phyloP scores from a whole-genome alignment of 2,888 invertebrate species.

The Epistrophella euchroma region DNA sequence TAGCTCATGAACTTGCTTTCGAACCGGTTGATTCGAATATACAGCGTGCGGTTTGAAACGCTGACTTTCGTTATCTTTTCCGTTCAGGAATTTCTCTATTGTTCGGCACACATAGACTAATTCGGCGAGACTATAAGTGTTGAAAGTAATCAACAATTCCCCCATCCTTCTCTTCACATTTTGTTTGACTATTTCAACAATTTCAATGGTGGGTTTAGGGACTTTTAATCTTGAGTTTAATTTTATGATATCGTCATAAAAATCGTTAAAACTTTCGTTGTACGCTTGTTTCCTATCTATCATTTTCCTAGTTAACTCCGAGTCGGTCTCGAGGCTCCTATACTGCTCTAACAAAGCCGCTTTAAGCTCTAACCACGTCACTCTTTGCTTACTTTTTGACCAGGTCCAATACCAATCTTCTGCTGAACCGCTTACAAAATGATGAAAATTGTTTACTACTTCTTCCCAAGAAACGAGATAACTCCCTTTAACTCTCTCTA shows the following conservation, averaged over 20 bases:
- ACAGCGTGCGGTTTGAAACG: too few species aligned
- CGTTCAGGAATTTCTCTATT: background rate
- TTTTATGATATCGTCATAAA: too few species aligned
- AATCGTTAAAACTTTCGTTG: too few species aligned
- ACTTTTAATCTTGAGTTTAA: too few species aligned
- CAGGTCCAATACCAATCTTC: background rate
- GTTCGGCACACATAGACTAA: background rate
- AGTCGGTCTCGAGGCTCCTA: background rate
- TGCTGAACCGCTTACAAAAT: background rate
- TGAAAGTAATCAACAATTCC: too few species aligned
- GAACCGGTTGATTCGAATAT: too few species aligned
- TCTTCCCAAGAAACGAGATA: background rate
- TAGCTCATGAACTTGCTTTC: too few species aligned
- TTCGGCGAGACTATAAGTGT: too few species aligned
- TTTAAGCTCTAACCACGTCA: background rate
- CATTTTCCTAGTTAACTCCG: background rate
- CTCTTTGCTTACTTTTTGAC: background rate
- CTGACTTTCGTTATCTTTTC: background rate
- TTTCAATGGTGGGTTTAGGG: too few species aligned
- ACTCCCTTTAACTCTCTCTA: background rate
- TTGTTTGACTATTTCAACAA: too few species aligned
- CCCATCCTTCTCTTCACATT: too few species aligned
- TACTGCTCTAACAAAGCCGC: background rate
- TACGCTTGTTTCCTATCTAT: too few species aligned
- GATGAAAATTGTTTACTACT: background rate